These are phyloP conservation scores for Hypolimnas misippus DNA, from an alignment of 2,888 invertebrate genomes.

Conservation along the genomic window DNA sequence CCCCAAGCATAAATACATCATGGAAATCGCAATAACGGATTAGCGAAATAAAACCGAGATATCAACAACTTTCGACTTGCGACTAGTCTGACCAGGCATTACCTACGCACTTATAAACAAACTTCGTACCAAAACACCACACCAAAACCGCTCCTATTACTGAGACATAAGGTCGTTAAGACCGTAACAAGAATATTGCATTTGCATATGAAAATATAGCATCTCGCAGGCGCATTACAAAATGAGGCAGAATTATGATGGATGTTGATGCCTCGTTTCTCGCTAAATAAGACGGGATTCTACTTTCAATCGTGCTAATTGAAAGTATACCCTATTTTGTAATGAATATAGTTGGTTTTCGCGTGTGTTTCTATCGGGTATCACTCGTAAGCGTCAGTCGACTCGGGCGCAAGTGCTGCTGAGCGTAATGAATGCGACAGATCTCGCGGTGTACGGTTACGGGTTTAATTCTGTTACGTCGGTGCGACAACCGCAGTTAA, in stretches of 20 bases:
- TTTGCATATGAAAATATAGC: constrained; percentile 70
- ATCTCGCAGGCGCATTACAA: constrained; percentile 70
- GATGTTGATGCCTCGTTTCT: constrained; percentile 78
- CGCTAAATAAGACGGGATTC: constrained; percentile 76
- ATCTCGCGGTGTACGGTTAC: constrained; percentile 58
- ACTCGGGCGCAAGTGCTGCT: constrained; percentile 55
- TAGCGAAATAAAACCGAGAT: constrained; percentile 60
- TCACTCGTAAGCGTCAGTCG: constrained; percentile 55
- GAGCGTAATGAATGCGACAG: constrained; percentile 52
- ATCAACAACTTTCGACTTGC: constrained; percentile 63
- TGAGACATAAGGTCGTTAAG: constrained; percentile 44
- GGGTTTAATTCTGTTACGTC: constrained; percentile 60
- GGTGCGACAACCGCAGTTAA: constrained; percentile 35
- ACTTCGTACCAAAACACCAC: constrained; percentile 40
- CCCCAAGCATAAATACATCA: constrained; percentile 32
- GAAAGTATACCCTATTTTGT: constrained; percentile 49
- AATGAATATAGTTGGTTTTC: constrained; percentile 25
- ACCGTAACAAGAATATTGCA: constrained; percentile 51
- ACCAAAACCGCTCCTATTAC: constrained; percentile 51
- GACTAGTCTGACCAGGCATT: constrained; percentile 63
- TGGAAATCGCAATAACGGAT: constrained; percentile 59
- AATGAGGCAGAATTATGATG: constrained; percentile 83
- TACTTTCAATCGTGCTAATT: constrained; percentile 37
- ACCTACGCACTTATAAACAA: constrained; percentile 57
- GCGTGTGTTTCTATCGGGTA: constrained; percentile 38